Conservation (phyloP, 1,140 invertebrate species). For the Aricia agestis region DNA sequence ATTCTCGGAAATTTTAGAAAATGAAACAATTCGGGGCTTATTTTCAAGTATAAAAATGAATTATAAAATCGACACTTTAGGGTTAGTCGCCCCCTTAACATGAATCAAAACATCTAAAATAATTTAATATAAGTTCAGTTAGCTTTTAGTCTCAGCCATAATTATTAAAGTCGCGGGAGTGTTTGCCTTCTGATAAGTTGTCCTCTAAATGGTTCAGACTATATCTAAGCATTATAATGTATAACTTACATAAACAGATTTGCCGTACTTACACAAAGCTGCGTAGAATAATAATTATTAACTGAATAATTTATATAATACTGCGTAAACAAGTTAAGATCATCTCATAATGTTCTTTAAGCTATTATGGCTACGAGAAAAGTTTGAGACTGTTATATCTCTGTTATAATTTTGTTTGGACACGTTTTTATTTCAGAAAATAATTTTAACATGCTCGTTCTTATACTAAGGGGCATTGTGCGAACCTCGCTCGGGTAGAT, state of each 20-base stretch:
- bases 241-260: background rate
- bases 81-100: too few species aligned
- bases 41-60: too few species aligned
- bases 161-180: background rate
- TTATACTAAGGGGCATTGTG: background rate
- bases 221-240: background rate
- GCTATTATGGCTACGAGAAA: background rate
- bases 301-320: background rate
- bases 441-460: background rate
- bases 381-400: background rate
- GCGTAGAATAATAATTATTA: background rate
- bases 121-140: background rate
- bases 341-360: background rate
- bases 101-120: background rate
- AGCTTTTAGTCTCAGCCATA: background rate
- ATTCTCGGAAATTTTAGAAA: too few species aligned
- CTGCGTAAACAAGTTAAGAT: background rate
- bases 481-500: conserved; percentile 3
- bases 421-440: background rate
- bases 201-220: background rate
- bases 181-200: background rate
- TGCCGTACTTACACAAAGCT: background rate
- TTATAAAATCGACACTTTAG: too few species aligned
- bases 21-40: too few species aligned
- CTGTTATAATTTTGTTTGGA: background rate